Percentiles rank a stretch among this genome's conserved stretches.
These are phyloP conservation scores for Cyclophora punctaria DNA, from an alignment of 2,888 invertebrate genomes.

Conservation along the genomic window DNA sequence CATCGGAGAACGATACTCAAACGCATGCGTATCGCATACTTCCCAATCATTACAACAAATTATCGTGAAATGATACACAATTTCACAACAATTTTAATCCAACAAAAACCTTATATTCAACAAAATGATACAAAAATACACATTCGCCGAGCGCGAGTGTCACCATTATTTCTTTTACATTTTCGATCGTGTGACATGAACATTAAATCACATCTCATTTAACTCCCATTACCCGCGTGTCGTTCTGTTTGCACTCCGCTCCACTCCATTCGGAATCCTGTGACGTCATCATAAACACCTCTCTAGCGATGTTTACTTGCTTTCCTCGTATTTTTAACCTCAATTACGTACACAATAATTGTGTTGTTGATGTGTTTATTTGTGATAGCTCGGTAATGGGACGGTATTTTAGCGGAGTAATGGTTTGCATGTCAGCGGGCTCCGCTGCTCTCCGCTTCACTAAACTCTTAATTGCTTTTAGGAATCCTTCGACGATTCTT, in stretches of 20 bases:
- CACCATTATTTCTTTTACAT: slow-evolving; percentile 27
- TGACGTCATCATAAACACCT: slow-evolving; percentile 23
- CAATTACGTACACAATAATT: slow-evolving; percentile 26
- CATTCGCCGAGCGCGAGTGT: slow-evolving; percentile 6
- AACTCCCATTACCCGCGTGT: slow-evolving; percentile 37
- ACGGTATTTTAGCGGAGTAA: slow-evolving; percentile 2
- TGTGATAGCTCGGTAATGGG: slow-evolving; percentile 16
- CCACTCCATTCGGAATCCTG: slow-evolving; percentile 8
- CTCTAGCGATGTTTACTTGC: slow-evolving; percentile 26
- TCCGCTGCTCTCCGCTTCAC: too few species aligned
- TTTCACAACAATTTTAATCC: slow-evolving; percentile 16
- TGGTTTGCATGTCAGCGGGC: slow-evolving; percentile 1
- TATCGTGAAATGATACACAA: slow-evolving; percentile 11
- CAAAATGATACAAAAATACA: slow-evolving; percentile 5
- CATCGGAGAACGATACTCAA: too few species aligned
- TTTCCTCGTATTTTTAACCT: slow-evolving; percentile 21
- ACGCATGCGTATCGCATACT: slow-evolving; percentile 3
- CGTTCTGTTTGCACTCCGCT: slow-evolving; percentile 25
- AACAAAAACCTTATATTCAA: background rate
- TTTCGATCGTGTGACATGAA: slow-evolving; percentile 24
- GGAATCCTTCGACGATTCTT: too few species aligned
- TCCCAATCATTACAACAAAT: slow-evolving; percentile 9
- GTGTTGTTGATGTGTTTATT: slow-evolving; percentile 22
- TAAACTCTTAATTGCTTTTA: too few species aligned
- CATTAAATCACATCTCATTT: slow-evolving; percentile 47